Conservation (phyloP, 2,888 invertebrate genomes). For the Embidobia sp. region DNA sequence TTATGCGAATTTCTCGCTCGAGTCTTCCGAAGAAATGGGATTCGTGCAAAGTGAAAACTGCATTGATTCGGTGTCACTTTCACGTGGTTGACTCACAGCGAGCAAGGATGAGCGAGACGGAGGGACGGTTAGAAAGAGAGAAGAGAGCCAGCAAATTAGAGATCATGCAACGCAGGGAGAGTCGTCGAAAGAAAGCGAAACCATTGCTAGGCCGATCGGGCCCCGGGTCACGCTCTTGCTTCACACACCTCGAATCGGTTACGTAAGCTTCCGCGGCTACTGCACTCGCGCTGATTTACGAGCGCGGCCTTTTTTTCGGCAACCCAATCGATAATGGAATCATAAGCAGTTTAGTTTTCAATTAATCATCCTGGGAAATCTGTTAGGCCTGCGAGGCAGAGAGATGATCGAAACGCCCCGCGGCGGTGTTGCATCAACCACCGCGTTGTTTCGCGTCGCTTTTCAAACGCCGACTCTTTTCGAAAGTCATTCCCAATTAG, state of each 20-base stretch:
- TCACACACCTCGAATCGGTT: too few relatives aligned
- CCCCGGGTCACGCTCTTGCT: conserved; percentile 67
- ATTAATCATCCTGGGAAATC: conserved; percentile 42
- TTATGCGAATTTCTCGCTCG: too few relatives aligned
- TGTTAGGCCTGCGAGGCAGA: neutral
- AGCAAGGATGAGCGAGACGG: neutral
- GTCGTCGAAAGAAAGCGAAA: conserved; percentile 69
- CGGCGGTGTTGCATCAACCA: too few relatives aligned
- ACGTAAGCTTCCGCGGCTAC: conserved; percentile 70
- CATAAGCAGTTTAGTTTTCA: conserved; percentile 26
- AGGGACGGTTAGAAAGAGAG: neutral
- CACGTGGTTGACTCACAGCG: conserved; percentile 37
- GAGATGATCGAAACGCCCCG: neutral
- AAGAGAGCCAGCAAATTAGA: conserved; percentile 40
- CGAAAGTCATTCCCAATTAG: too few relatives aligned
- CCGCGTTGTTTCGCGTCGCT: too few relatives aligned
- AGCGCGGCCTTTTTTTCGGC: conserved; percentile 22
- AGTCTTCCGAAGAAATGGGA: conserved; percentile 1
- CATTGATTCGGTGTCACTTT: conserved; percentile 60
- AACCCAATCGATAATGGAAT: conserved; percentile 34
- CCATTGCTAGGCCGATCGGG: conserved; percentile 55
- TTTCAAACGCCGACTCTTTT: too few relatives aligned
- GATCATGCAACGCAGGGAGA: conserved; percentile 47
- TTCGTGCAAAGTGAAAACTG: conserved; percentile 51
- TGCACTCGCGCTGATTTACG: conserved; percentile 60